A percentile compares a stretch with the other conserved stretches of the same genome.
Evolutionary conservation across 2,888 invertebrate genomes (phyloP).

Genomic region (Spodoptera picta): DNA sequence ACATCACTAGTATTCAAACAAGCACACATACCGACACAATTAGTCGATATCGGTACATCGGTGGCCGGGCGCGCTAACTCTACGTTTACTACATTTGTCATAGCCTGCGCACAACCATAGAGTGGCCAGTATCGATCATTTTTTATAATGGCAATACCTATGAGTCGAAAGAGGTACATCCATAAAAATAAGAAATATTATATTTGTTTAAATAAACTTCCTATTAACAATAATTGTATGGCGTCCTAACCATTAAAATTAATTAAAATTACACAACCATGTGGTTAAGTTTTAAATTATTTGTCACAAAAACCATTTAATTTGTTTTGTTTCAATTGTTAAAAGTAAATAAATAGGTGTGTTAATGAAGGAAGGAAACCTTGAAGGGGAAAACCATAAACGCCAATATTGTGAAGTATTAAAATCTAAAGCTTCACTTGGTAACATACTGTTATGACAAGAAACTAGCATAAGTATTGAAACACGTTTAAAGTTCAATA

Average conservation of each 20-base stretch:
- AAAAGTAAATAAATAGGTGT: too few relatives aligned
- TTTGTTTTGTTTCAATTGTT: not conserved
- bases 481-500: conserved; percentile 44
- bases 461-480: conserved; percentile 13
- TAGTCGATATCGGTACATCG: conserved; percentile 77
- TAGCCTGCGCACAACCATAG: conserved; percentile 59
- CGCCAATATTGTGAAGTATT: not conserved
- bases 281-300: too few relatives aligned
- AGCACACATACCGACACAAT: conserved; percentile 79
- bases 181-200: too few relatives aligned
- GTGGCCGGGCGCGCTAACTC: conserved; percentile 74
- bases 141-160: conserved; percentile 31
- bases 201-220: too few relatives aligned
- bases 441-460: not conserved
- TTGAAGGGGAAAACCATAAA: conserved; percentile 3
- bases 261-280: too few relatives aligned
- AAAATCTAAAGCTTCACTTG: not conserved
- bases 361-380: conserved; percentile 14
- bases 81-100: conserved; percentile 82
- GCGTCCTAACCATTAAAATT: too few relatives aligned
- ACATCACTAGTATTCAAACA: conserved; percentile 66
- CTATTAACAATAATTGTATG: too few relatives aligned
- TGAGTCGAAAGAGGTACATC: not conserved
- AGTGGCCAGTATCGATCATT: conserved; percentile 43
- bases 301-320: not conserved